Conservation (phyloP, 1,140 invertebrate species). For the Mylabris phalerata region DNA sequence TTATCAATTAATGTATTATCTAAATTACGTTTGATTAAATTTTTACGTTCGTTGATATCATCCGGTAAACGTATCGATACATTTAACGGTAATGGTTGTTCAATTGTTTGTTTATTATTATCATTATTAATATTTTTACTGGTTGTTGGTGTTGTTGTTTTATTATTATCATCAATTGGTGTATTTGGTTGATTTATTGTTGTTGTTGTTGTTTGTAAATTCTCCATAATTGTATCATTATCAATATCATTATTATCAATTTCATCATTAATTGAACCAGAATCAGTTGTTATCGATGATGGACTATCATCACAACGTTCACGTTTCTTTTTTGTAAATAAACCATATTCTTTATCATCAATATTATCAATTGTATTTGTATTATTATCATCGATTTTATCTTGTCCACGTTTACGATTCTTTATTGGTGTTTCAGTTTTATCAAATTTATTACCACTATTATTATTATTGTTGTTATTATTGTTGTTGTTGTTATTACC, state of each 20-base stretch:
- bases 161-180: slow-evolving; percentile 1
- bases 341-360: slow-evolving; percentile 57
- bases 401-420: slow-evolving; percentile 62
- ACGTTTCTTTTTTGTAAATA: slow-evolving; percentile 60
- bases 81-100: slow-evolving; percentile 35
- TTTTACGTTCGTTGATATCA: slow-evolving; percentile 39
- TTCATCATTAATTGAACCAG: slow-evolving; percentile 71
- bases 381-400: slow-evolving; percentile 45
- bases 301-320: slow-evolving; percentile 62
- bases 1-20: slow-evolving; percentile 11
- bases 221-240: slow-evolving; percentile 46
- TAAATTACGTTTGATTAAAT: slow-evolving; percentile 38
- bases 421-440: slow-evolving; percentile 64
- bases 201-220: slow-evolving; percentile 10
- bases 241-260: slow-evolving; percentile 57
- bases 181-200: not conserved
- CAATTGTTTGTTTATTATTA: not conserved
- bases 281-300: slow-evolving; percentile 72
- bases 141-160: slow-evolving; percentile 2
- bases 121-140: not conserved
- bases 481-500: too few species aligned
- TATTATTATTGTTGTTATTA: too few species aligned
- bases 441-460: slow-evolving; percentile 46
- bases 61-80: slow-evolving; percentile 40
- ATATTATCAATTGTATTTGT: slow-evolving; percentile 24